A percentile compares a stretch with the other conserved stretches of the same genome.
These are phyloP conservation scores for Syngnathus scovelli DNA, from an alignment of 2,113 vertebrate genomes.

Conservation along the genomic window DNA sequence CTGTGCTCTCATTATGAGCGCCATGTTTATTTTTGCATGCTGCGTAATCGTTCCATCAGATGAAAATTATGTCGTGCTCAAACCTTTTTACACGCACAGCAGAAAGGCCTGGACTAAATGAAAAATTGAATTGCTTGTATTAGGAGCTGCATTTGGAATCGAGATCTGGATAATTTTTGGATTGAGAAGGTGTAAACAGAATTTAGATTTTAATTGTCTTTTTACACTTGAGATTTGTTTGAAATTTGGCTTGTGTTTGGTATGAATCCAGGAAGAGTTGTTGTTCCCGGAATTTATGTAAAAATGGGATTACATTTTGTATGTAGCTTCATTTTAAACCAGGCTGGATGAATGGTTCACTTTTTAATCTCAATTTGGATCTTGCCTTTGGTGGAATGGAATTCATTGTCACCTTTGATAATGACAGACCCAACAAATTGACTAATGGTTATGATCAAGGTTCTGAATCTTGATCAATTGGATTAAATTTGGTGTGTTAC, in stretches of 20 bases:
- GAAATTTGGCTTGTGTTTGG: neutral
- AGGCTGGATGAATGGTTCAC: neutral
- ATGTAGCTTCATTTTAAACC: neutral
- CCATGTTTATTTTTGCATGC: conserved; percentile 44
- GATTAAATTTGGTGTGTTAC: neutral
- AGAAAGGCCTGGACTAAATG: neutral
- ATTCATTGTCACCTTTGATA: too few species aligned
- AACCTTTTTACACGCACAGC: neutral
- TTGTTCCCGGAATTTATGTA: too few species aligned
- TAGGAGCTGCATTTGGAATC: neutral
- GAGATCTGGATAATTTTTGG: neutral
- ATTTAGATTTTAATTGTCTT: neutral
- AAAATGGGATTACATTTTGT: neutral
- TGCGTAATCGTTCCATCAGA: conserved; percentile 1
- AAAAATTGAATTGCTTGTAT: neutral
- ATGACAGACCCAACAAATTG: too few species aligned
- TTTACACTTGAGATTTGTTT: neutral
- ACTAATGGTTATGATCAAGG: too few species aligned
- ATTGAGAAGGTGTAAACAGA: neutral
- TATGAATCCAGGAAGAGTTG: neutral
- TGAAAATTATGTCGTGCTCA: neutral
- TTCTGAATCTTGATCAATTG: neutral
- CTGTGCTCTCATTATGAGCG: conserved; percentile 43
- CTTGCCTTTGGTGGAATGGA: neutral
- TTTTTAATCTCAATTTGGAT: neutral